Evolutionary conservation across 1,140 invertebrate genomes (phyloP), one percentile per base, ranked within the genome.

Genomic region (Drosophila willistoni): DNA sequence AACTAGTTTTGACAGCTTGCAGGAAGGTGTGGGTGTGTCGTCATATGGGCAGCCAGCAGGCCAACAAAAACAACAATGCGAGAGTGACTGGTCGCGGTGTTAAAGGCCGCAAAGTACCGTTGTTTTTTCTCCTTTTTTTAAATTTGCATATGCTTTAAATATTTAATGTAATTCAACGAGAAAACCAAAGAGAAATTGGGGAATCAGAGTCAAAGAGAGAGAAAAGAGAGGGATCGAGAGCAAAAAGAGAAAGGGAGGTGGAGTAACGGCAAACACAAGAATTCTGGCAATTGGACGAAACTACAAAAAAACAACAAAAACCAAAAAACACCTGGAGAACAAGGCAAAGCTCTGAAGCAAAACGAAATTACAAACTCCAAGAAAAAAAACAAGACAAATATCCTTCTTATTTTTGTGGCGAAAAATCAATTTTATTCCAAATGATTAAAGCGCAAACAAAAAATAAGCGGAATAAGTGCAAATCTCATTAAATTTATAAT

Each of bases 131-230:
- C 78, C 73, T 81, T 80, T 74, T 85, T 75, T 87, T 81, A 89
- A 89, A 89, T 90, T 89, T 89, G 84, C 84, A 89, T 89, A 89
- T 89, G 84, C 71, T 89, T 89, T 89, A 84, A 89, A 89, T 89
- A 90, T 89, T 89, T 90, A 89, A 89, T 89, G 85, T 75, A 89
- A 89, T 89, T 81, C 85, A 87, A 90, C 73, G 84, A 84, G 79
- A 74, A 71, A 77, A 83, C 10, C 79, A 80, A 75, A 78, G 76
- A 74, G 73, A 73, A 83, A n/a, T n/a, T 1, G 79, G 83, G 77
- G 77, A 74, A 75, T 70, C 7, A 68, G 59, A 42, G 47, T 57
- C 59, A 51, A 56, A 22, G 17, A 12, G 17, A 51, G 17, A 47
- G n/a, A 47, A 19, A 19, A 47, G 9, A 19, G 9, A 47, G 14